phyloP scores from a whole-genome alignment of 2,888 invertebrate genomes.

The Phania funesta region DNA sequence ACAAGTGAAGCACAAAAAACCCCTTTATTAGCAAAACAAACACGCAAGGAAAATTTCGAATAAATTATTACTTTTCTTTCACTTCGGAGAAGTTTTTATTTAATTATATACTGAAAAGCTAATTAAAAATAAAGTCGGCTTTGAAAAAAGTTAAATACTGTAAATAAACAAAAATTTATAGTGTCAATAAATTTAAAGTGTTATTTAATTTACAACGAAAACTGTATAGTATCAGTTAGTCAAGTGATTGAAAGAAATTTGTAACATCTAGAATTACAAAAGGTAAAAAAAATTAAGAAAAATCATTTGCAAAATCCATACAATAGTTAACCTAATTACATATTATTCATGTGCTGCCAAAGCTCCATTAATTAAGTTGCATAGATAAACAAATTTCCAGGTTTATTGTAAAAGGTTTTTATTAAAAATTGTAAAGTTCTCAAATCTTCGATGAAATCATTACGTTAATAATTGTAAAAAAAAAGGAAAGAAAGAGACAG shows the following conservation, averaged over 20 bases:
- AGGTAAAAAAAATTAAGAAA: too few species aligned
- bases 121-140: neutral
- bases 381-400: too few species aligned
- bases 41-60: constrained; percentile 26
- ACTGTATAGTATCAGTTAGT: neutral
- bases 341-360: too few species aligned
- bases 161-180: constrained; percentile 1
- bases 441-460: constrained; percentile 83
- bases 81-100: neutral
- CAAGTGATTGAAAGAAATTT: neutral
- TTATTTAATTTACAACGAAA: neutral
- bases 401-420: too few species aligned
- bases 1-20: constrained; percentile 19
- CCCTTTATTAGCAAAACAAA: constrained; percentile 60
- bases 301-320: too few species aligned
- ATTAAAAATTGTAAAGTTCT: too few species aligned
- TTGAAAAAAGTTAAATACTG: neutral
- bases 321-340: too few species aligned
- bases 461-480: constrained; percentile 34
- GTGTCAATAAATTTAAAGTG: too few species aligned
- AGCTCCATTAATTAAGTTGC: too few species aligned
- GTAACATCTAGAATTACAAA: neutral
- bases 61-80: neutral
- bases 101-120: neutral
- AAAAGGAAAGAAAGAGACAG: neutral